phyloP scores from a whole-genome alignment of 2,888 invertebrate genomes.

The Allacma fusca region DNA sequence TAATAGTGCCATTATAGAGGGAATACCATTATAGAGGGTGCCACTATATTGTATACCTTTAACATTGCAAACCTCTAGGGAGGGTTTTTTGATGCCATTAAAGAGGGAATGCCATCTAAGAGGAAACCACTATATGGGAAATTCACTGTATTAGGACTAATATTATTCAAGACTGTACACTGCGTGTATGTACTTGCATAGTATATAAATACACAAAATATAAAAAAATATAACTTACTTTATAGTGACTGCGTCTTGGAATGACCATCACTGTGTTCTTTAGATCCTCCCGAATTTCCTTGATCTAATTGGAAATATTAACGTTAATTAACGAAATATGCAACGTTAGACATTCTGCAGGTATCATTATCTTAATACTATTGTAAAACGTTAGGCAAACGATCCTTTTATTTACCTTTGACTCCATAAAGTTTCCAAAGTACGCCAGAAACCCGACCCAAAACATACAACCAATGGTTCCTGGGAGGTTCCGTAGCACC shows the following conservation, averaged over 20 bases:
- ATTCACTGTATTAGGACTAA: no score
- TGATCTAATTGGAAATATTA: conserved; percentile 5
- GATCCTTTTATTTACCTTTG: not conserved
- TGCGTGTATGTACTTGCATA: no score
- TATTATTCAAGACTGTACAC: no score
- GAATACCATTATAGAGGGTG: no score
- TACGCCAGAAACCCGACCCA: conserved; percentile 32
- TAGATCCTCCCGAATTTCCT: conserved; percentile 2
- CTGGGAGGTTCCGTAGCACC: conserved; percentile 20
- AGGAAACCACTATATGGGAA: no score
- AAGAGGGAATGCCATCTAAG: no score
- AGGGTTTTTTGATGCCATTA: no score
- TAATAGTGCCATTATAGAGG: no score
- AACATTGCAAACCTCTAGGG: no score
- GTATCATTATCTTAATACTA: not conserved
- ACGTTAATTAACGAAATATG: not conserved
- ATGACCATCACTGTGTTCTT: not conserved
- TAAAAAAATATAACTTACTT: conserved; percentile 6
- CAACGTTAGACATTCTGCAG: not conserved
- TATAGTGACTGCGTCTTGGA: not conserved
- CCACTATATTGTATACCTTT: no score
- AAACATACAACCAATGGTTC: conserved; percentile 24
- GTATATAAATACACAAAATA: not conserved
- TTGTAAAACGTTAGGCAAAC: not conserved
- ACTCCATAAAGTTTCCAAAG: conserved; percentile 39